Evolutionary conservation across 2,797 vertebrate genomes (phyloP), one percentile per base, ranked within the genome.

Genomic region (Tenualosa ilisha): DNA sequence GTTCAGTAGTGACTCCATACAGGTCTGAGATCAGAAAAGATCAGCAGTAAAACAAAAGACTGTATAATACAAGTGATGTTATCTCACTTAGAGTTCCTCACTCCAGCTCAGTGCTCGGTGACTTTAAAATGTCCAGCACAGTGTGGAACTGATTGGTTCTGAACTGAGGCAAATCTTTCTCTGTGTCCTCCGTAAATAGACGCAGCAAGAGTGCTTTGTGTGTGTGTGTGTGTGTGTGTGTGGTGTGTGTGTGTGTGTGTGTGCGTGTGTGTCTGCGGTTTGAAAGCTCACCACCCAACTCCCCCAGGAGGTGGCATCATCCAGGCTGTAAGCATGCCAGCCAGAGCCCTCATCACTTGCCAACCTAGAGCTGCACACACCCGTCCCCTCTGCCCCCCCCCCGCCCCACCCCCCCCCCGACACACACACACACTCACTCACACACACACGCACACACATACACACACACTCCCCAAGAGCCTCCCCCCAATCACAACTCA

Each of bases 401-500:
- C n/a, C 6, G n/a, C 11, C 26, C 20, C 56, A 20, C 54, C 54
- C n/a, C 11, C 26, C 20, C 56, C 56, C 54, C 54, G 3, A 65
- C n/a, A 65, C 65, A 68, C 65, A 68, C 65, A 72, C 65, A 72
- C 26, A 31, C 65, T 2, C 65, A 68, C 24, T 13, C 65, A 31
- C 65, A 31, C 65, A 72, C n/a, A 26, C 65, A 26, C 31, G 40
- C 26, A 31, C 65, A 72, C 24, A 40, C 26, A 72, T 26, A 72
- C 65, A 72, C 31, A 75, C 68, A 75, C 13, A 43, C 31, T 75
- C 68, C 68, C 68, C 68, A 13, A 75, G 68, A 13, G 31, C 68
- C 68, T 40, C 37, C 65, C 12, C 68, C 68, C 68, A 75, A 75
- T 75, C 68, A 75, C 68, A 11, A 31, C 68, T 75, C 68, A 75